Conservation (phyloP, 2,113 vertebrate genomes). For the Eulemur rufifrons region DNA sequence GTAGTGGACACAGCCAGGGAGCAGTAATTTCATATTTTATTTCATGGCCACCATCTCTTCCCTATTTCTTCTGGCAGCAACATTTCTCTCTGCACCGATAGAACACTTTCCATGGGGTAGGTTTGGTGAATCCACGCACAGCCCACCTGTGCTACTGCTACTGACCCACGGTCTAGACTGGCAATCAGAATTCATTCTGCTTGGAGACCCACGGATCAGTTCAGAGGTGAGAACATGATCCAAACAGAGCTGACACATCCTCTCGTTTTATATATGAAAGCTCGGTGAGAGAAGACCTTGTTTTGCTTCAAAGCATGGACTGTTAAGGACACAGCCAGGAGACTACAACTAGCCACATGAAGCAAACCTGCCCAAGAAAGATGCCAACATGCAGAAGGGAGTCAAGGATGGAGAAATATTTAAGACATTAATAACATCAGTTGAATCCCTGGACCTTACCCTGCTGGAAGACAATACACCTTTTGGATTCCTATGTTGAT, state of each 20-base stretch:
- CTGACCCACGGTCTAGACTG: not conserved
- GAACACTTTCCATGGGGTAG: not conserved
- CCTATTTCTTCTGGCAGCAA: not conserved
- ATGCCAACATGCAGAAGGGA: not conserved
- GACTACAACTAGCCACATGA: not conserved
- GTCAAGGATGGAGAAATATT: not conserved
- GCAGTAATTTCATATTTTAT: not conserved
- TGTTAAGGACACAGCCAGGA: not conserved
- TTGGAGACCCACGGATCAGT: not conserved
- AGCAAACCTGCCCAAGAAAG: not conserved
- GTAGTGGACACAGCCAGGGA: not conserved
- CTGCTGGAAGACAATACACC: not conserved
- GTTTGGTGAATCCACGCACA: no score
- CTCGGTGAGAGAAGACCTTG: not conserved
- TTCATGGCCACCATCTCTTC: not conserved
- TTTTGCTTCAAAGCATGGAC: not conserved
- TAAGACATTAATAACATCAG: not conserved
- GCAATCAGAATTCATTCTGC: not conserved
- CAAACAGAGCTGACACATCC: not conserved
- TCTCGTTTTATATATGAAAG: not conserved
- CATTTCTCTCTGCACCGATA: not conserved
- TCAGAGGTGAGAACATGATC: not conserved
- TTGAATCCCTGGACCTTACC: not conserved
- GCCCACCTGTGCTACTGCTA: accelerated
- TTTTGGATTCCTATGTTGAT: not conserved